Base-by-base conservation (phyloP, 2,113 vertebrate species). In the Erythrolamprus reginae region DNA sequence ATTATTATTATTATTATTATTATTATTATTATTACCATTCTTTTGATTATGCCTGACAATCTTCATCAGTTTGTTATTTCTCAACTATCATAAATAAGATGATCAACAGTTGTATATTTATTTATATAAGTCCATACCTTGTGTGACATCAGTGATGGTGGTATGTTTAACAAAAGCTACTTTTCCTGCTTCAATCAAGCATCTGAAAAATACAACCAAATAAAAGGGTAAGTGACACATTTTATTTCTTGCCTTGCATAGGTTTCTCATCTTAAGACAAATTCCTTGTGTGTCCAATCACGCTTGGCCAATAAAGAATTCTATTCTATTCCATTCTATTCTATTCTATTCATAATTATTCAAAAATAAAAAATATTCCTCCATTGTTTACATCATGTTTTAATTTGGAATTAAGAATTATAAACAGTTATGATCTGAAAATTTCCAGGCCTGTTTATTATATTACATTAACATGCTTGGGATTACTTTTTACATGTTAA, bases 81-180 rank as follows among this genome's bases (percentile, higher is more conserved):
- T 19, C 45, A 48, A 28, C 23, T 28, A 19, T 77, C 70, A 77
- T 42, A 21, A 77, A 77, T 58, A 24, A 45, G 10, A 3, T 12
- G 2, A 56, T 77, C 70, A 77, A 42, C 70, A 77, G 17, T 77
- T 77, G 10, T 19, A 42, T 77, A 77, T 42, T 21, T 21, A 77
- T 42, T 77, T 77, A 8, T 77, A 77, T 77, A 7, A 42, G 21
- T 77, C 70, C 94, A 1, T 95, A 98, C 98, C 97, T 0, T 97
- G 82, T 0, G 95, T 98, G 94, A 98, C 97, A 84, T 98, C 97
- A 6, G 28, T 5, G 83, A 98, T 96, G 0, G 91, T 98, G 91
- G 93, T 95, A 92, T 98, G 97, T 93, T 98, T 98, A 89, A 98
- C 93, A 86, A 98, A 98, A 89, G 97, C 97, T 89, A 98, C 98